These are phyloP conservation scores for Carassius carassius DNA, from an alignment of 2,113 vertebrate genomes.

Conservation along the genomic window DNA sequence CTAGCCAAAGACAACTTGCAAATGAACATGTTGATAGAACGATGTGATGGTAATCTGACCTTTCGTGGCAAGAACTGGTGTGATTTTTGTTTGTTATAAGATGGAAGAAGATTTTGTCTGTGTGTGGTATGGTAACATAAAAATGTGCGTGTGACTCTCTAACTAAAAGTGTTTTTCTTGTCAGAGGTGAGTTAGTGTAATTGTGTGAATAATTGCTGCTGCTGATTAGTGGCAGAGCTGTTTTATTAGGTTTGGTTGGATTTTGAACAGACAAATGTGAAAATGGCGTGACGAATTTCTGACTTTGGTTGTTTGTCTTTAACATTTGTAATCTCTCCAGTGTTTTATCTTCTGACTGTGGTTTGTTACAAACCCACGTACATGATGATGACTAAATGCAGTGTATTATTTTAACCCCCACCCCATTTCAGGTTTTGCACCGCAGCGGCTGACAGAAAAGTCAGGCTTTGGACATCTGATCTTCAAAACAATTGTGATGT, in stretches of 20 bases:
- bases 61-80: constrained; percentile 16
- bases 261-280: constrained; percentile 56
- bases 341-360: constrained; percentile 56
- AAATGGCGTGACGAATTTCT: constrained; percentile 68
- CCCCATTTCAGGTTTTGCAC: constrained; percentile 85
- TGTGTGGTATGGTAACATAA: constrained; percentile 13
- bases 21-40: neutral
- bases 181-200: constrained; percentile 74
- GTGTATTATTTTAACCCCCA: constrained; percentile 45
- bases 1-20: constrained; percentile 10
- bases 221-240: constrained; percentile 66
- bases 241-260: constrained; percentile 58
- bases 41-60: constrained; percentile 11
- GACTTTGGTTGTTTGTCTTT: constrained; percentile 69
- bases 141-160: constrained; percentile 26
- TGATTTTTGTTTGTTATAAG: constrained; percentile 57
- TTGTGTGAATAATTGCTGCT: constrained; percentile 74
- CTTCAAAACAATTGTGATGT: constrained; percentile 88
- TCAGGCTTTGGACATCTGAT: constrained; percentile 90
- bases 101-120: neutral
- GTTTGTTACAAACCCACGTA: constrained; percentile 44
- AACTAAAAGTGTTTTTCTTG: constrained; percentile 68
- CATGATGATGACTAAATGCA: neutral
- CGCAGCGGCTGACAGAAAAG: constrained; percentile 86
- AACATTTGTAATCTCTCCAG: constrained; percentile 71